Conservation (phyloP, 2,113 vertebrate genomes). For the Caretta caretta region DNA sequence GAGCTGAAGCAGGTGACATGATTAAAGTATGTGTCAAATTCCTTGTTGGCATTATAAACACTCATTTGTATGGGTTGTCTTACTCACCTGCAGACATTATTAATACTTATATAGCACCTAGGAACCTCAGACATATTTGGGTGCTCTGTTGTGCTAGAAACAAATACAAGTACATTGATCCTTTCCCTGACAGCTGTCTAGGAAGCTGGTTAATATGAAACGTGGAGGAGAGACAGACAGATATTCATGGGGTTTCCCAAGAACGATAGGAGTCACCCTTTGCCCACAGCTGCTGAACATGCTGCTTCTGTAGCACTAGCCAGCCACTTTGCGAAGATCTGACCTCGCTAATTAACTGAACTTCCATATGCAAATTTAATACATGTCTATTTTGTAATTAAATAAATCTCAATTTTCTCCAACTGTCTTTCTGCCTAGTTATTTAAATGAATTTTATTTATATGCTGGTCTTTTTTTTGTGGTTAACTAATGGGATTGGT, state of each 20-base stretch:
- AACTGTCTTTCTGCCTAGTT: not conserved
- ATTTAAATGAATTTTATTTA: not conserved
- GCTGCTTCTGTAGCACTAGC: not conserved
- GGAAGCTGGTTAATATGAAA: constrained; percentile 10
- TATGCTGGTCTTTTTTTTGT: not conserved
- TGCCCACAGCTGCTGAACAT: not conserved
- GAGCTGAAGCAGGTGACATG: not conserved
- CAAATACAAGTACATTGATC: not conserved
- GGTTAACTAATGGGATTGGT: not conserved
- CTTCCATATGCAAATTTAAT: not conserved
- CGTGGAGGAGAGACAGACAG: not conserved
- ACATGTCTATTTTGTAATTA: not conserved
- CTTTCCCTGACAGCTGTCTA: fast-evolving
- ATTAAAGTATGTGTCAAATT: fast-evolving
- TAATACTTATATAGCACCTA: not conserved
- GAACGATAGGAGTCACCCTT: not conserved
- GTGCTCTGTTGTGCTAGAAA: not conserved
- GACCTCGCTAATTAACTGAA: not conserved
- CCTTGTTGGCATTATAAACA: not conserved
- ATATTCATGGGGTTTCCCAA: not conserved
- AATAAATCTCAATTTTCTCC: not conserved
- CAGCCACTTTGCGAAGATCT: not conserved
- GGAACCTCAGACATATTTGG: fast-evolving
- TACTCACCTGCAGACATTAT: not conserved
- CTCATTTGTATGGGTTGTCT: not conserved